Evolutionary conservation across 30 jellyfish, hydroid and myxozoan species (phyloP).

Genomic region (Turritopsis dohrnii): DNA sequence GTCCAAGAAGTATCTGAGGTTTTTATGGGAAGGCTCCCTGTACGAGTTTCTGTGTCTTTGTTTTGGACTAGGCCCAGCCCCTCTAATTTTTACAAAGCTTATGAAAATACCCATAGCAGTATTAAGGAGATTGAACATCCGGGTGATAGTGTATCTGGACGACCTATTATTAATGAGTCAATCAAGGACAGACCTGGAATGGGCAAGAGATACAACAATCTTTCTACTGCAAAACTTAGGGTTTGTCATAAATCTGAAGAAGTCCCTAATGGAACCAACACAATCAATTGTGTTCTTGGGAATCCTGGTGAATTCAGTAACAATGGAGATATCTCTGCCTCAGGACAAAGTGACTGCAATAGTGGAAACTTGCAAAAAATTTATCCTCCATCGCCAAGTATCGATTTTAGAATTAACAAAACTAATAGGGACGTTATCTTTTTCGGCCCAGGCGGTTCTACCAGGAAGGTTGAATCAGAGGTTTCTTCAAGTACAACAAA

Average conservation of each 20-base stretch:
- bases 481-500: constrained; percentile 8
- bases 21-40: constrained; percentile 12
- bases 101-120: constrained; percentile 36
- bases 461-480: constrained; percentile 17
- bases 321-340: constrained; percentile 15
- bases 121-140: constrained; percentile 14
- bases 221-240: too few species aligned
- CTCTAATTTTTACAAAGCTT: constrained; percentile 16
- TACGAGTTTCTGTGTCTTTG: constrained; percentile 23
- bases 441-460: too few species aligned
- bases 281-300: neutral
- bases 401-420: constrained; percentile 18
- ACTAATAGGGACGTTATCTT: neutral
- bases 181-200: too few species aligned
- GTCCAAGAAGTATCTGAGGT: constrained; percentile 14
- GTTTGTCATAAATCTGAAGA: too few species aligned
- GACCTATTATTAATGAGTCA: too few species aligned
- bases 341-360: constrained; percentile 20
- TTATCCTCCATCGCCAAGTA: neutral
- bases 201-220: too few species aligned
- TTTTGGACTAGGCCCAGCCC: constrained; percentile 28
- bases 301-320: neutral
- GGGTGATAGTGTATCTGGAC: constrained; percentile 13
- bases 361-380: neutral
- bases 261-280: constrained; percentile 19